These are phyloP conservation scores for Cancer borealis DNA, from an alignment of 2,888 invertebrate genomes.

Conservation along the genomic window DNA sequence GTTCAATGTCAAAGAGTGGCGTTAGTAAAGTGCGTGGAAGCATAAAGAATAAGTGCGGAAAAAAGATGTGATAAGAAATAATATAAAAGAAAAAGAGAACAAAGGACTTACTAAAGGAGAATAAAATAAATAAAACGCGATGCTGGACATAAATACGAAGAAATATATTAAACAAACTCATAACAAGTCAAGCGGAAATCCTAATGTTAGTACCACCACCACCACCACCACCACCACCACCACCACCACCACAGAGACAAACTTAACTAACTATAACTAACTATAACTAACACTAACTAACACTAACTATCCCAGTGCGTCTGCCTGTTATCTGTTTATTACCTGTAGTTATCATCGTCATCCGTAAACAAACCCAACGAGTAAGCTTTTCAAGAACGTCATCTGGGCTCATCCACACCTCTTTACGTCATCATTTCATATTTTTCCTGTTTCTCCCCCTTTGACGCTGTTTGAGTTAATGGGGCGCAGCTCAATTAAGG, in stretches of 20 bases:
- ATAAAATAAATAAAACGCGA: neutral
- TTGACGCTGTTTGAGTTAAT: neutral
- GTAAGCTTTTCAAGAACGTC: neutral
- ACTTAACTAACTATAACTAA: neutral
- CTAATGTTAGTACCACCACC: neutral
- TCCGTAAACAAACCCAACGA: neutral
- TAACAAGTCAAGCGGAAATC: conserved; percentile 37
- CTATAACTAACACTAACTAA: neutral
- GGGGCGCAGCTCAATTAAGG: conserved; percentile 28
- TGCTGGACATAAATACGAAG: neutral
- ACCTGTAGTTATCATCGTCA: neutral
- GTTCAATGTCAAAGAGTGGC: neutral
- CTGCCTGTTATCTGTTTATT: neutral
- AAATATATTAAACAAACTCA: neutral
- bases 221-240: neutral
- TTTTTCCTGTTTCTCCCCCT: neutral
- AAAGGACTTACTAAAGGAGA: neutral
- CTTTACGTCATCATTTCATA: neutral
- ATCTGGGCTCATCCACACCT: neutral
- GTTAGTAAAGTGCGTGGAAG: neutral
- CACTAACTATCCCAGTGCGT: neutral
- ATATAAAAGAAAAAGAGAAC: neutral
- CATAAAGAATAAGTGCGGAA: neutral
- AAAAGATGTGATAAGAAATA: too few relatives aligned
- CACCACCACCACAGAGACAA: neutral